A percentile compares a stretch with the other conserved stretches of the same genome.
phyloP scores from a whole-genome alignment of 2,888 invertebrate genomes.

The Germaria angustata region DNA sequence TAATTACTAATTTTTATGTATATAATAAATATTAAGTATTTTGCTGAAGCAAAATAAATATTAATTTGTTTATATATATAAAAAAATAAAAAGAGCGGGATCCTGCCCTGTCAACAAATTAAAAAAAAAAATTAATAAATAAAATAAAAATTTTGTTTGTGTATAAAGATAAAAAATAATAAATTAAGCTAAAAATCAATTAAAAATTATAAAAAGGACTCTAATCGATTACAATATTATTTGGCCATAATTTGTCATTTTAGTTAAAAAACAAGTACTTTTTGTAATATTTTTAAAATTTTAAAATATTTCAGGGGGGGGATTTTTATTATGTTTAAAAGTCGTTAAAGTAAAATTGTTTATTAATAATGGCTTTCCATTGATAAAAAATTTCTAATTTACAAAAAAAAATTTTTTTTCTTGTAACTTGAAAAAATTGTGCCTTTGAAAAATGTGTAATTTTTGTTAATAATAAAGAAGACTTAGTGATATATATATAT shows the following conservation, averaged over 20 bases:
- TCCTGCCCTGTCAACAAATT: conserved; percentile 77
- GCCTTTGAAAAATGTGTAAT: conserved; percentile 44
- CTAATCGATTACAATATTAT: conserved; percentile 58
- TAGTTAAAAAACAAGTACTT: conserved; percentile 54
- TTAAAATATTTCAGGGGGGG: conserved; percentile 24
- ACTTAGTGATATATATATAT: conserved; percentile 64
- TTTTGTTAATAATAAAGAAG: conserved; percentile 53
- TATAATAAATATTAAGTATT: conserved; percentile 56
- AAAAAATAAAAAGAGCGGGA: conserved; percentile 71
- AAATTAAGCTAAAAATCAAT: conserved; percentile 58
- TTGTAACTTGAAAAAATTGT: conserved; percentile 57
- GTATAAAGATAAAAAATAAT: conserved; percentile 40
- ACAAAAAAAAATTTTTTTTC: conserved; percentile 28
- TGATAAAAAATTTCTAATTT: conserved; percentile 8
- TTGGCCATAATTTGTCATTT: conserved; percentile 67
- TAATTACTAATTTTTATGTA: conserved; percentile 56
- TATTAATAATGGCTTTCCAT: background rate
- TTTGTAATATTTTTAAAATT: conserved; percentile 4
- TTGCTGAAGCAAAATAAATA: conserved; percentile 57
- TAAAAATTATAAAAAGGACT: conserved; percentile 30
- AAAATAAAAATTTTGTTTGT: conserved; percentile 43
- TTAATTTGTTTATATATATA: conserved; percentile 37
- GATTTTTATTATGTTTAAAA: conserved; percentile 33
- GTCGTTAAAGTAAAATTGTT: conserved; percentile 61
- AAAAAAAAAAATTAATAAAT: conserved; percentile 57